phyloP scores from a whole-genome alignment of 2,113 vertebrate species.

The Excalfactoria chinensis region DNA sequence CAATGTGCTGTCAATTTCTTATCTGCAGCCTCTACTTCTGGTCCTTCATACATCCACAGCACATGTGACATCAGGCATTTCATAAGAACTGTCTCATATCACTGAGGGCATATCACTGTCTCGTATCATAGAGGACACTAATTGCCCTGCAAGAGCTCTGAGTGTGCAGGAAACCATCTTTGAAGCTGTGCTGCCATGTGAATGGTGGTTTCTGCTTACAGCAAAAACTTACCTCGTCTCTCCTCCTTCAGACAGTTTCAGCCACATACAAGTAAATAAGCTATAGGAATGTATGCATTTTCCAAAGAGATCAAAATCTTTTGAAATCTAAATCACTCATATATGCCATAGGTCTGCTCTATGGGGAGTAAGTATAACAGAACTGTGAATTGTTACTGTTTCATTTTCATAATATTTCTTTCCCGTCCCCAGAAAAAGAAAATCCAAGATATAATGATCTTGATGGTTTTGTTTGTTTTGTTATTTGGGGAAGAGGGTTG shows the following conservation, averaged over 20 bases:
- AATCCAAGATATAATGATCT: neutral
- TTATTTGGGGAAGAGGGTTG: too few relatives aligned
- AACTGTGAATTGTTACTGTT: neutral
- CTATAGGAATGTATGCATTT: rapidly evolving
- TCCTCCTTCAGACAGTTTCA: neutral
- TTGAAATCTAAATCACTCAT: neutral
- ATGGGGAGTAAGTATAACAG: neutral
- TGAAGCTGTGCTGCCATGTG: rapidly evolving
- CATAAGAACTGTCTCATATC: neutral
- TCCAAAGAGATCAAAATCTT: neutral
- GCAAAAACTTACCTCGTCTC: neutral
- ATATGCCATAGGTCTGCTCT: neutral
- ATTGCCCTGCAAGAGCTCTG: neutral
- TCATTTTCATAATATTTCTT: neutral
- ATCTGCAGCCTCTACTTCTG: rapidly evolving
- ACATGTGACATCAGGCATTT: rapidly evolving
- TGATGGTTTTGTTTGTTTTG: neutral
- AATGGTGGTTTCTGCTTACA: rapidly evolving
- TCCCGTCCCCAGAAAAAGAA: neutral
- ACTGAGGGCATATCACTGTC: neutral
- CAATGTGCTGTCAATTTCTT: neutral
- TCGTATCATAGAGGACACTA: too few relatives aligned
- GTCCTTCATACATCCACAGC: rapidly evolving
- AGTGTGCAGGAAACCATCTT: rapidly evolving
- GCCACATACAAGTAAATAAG: neutral